Conservation (phyloP, 2,888 invertebrate species). For the Leptura quadrifasciata region DNA sequence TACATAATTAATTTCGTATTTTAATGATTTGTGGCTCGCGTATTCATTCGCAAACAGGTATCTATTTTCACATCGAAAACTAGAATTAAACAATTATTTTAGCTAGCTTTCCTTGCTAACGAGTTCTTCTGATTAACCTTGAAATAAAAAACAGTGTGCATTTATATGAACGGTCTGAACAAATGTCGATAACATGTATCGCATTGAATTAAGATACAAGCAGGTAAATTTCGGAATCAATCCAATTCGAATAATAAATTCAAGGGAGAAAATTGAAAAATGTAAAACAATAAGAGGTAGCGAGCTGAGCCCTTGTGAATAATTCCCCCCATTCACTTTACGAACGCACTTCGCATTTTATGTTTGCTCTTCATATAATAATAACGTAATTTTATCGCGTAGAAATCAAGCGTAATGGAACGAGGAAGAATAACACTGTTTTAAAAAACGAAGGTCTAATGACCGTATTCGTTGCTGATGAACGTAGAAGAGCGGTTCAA, state of each 20-base stretch:
- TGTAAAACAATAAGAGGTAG: constrained; percentile 26
- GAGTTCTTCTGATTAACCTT: background rate
- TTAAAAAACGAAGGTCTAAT: background rate
- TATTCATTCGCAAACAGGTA: background rate
- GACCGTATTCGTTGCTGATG: background rate
- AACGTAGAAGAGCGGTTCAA: background rate
- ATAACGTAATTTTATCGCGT: constrained; percentile 9
- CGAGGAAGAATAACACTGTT: background rate
- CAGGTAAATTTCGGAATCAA: constrained; percentile 17
- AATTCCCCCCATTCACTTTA: constrained; percentile 13
- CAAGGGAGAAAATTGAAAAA: constrained; percentile 32
- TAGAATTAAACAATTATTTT: too few species aligned
- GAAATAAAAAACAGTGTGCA: background rate
- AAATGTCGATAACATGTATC: background rate
- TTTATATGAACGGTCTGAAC: background rate
- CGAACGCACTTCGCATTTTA: constrained; percentile 10
- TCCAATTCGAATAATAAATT: constrained; percentile 25
- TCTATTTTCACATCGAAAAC: too few species aligned
- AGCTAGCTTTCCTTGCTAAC: background rate
- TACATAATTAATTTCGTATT: background rate
- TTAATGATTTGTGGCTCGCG: background rate
- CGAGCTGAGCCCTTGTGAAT: constrained; percentile 15
- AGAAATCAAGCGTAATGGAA: background rate
- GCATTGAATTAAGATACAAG: background rate
- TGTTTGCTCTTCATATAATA: background rate